Conservation (phyloP, 2,888 invertebrate genomes). For the Idaea dimidiata region DNA sequence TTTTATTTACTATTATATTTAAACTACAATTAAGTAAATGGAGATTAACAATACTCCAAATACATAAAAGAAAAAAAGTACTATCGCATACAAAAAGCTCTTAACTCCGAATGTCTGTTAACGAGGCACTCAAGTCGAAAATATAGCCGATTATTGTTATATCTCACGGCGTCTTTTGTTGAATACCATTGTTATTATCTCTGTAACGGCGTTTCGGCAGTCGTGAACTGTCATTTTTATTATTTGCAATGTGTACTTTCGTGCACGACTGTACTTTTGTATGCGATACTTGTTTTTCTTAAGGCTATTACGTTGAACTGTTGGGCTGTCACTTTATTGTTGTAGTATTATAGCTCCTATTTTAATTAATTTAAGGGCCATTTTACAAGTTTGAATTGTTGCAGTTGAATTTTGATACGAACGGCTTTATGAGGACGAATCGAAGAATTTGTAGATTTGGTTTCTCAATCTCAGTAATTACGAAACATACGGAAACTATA, state of each 20-base stretch:
- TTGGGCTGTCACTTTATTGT: slow-evolving; percentile 2
- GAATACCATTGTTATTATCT: slow-evolving; percentile 35
- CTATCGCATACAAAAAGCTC: slow-evolving; percentile 32
- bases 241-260: slow-evolving; percentile 38
- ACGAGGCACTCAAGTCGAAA: slow-evolving; percentile 37
- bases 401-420: not conserved
- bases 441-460: too few species aligned
- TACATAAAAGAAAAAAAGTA: slow-evolving; percentile 29
- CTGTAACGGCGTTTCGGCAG: slow-evolving; percentile 30
- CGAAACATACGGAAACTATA: too few species aligned
- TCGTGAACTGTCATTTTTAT: slow-evolving; percentile 33
- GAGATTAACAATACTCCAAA: slow-evolving; percentile 11
- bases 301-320: slow-evolving; percentile 14
- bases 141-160: slow-evolving; percentile 37
- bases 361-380: not conserved
- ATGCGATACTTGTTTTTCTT: slow-evolving; percentile 14
- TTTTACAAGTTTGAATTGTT: not conserved
- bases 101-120: slow-evolving; percentile 30
- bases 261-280: slow-evolving; percentile 34
- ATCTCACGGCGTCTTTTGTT: slow-evolving; percentile 33
- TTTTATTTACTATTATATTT: not conserved
- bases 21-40: not conserved
- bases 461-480: too few species aligned
- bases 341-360: not conserved
- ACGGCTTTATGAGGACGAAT: too few species aligned